phyloP scores from a whole-genome alignment of 2,113 vertebrate species.

The Collichthys lucidus region DNA sequence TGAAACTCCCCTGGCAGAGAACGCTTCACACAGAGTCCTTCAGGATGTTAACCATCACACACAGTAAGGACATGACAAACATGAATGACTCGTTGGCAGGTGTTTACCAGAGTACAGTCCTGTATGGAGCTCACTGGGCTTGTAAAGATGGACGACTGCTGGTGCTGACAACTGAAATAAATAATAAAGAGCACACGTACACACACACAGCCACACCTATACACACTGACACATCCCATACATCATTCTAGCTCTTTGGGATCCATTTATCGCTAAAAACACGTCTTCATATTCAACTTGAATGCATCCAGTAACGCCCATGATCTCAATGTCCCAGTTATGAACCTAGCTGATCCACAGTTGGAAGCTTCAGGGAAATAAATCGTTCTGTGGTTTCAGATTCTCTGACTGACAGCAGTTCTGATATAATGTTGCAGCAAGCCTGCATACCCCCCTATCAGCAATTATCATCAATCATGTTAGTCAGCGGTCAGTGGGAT shows the following conservation, averaged over 20 bases:
- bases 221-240: background rate
- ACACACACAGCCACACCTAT: background rate
- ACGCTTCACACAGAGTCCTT: slow-evolving; percentile 1
- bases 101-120: background rate
- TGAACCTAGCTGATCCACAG: background rate
- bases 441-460: background rate
- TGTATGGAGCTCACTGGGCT: background rate
- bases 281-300: background rate
- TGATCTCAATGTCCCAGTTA: background rate
- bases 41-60: background rate
- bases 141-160: background rate
- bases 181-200: background rate
- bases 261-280: background rate
- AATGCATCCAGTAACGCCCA: background rate
- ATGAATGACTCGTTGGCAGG: background rate
- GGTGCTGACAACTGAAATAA: slow-evolving; percentile 13
- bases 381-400: background rate
- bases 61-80: background rate
- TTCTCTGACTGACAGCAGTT: slow-evolving; percentile 4
- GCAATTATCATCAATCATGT: slow-evolving; percentile 2
- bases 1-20: slow-evolving; percentile 30
- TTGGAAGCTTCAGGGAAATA: slow-evolving; percentile 15
- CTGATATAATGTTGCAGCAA: slow-evolving; percentile 9
- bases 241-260: background rate
- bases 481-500: background rate